Base-by-base conservation (phyloP, 2,888 invertebrate genomes). In the Syrista parreyssii region DNA sequence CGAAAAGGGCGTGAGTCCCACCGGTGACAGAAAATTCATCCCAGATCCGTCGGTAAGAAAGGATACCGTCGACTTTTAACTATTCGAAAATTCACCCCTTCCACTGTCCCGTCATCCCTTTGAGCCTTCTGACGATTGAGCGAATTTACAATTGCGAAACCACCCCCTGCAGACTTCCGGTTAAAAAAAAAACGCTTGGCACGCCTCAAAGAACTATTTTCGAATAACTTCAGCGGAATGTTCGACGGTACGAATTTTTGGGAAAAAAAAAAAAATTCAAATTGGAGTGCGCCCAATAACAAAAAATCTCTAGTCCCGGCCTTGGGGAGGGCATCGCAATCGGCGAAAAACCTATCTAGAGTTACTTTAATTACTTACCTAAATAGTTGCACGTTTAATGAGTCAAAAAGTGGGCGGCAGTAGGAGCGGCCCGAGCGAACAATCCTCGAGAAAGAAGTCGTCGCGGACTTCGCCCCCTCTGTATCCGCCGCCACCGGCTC, bases 61-160 rank as follows among this genome's bases (percentile, higher is more conserved):
- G 9, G 40, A 55, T 55, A 55, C 15, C 23, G 40, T 55, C 2
- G 40, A 23, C 0, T 55, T 55, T 55, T 23, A 15, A 55, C 23
- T 9, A 55, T 55, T 55, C 40, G 40, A 55, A 55, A 55, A 23
- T 55, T 55, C 23, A 15, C 40, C 40, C 40, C 15, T 55, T 55
- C 23, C 15, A 55, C 40, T 55, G 40, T 55, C 23, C 23, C 40
- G 40, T 55, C 40, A 55, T 55, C 40, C 23, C 40, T 55, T 55
- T 80, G 82, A 84, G 86, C 40, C 84, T 79, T 85, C 80, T 80
- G 80, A 79, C 81, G 80, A 83, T 82, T 87, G 87, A 87, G 87
- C 87, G 82, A 55, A 55, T 84, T 86, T 83, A 75, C 78, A 83
- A 86, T 82, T 85, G 87, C 82, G 85, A 84, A 55, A 55, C 40